These are phyloP conservation scores for Rhagoletis pomonella DNA, from an alignment of 1,140 invertebrate genomes.

Conservation along the genomic window DNA sequence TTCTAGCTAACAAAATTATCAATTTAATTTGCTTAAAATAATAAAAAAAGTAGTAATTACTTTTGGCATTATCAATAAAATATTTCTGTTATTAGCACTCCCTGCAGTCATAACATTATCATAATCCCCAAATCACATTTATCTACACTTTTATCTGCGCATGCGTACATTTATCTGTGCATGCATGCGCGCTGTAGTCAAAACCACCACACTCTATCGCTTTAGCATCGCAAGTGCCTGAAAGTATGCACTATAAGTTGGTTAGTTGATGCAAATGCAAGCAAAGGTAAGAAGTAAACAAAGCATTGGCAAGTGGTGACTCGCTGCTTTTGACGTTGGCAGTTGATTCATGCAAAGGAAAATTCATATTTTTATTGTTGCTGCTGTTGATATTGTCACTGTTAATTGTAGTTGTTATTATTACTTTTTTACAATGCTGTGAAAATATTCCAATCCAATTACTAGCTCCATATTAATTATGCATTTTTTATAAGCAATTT, in stretches of 20 bases:
- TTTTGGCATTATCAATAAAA: too few relatives aligned
- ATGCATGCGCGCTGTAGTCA: slow-evolving; percentile 28
- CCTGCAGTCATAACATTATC: background rate
- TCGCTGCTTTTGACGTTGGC: background rate
- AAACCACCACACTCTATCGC: slow-evolving; percentile 3
- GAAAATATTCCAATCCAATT: too few relatives aligned
- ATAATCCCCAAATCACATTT: background rate
- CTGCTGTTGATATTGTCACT: background rate
- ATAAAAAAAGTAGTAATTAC: too few relatives aligned
- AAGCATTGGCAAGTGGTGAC: background rate
- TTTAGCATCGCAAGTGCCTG: background rate
- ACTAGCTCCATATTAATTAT: too few relatives aligned
- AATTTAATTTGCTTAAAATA: too few relatives aligned
- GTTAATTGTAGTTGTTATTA: too few relatives aligned
- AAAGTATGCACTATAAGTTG: slow-evolving; percentile 26
- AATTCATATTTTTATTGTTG: background rate
- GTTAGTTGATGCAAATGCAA: background rate
- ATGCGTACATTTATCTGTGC: slow-evolving; percentile 32
- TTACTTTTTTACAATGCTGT: too few relatives aligned
- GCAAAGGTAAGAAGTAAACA: too few relatives aligned
- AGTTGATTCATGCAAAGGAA: background rate
- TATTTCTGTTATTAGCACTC: background rate
- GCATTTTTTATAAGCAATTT: background rate
- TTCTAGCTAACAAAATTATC: too few relatives aligned
- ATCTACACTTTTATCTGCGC: background rate